Base-by-base conservation (phyloP, 2,888 invertebrate genomes). In the Enoplolaimus lenunculus region DNA sequence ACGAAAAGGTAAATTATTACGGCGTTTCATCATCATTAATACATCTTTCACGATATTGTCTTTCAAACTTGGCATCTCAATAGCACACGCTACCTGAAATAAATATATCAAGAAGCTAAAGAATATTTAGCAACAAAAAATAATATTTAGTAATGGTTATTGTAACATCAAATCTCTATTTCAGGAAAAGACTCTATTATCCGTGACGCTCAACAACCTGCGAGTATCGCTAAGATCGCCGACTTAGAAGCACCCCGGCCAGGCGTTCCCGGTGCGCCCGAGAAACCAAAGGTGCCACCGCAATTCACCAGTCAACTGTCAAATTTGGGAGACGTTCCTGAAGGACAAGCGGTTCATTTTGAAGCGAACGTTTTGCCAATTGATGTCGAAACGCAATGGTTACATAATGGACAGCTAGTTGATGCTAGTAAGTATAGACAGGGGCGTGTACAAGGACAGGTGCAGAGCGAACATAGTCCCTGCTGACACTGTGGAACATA, bases 311-410 rank as follows among this genome's bases (percentile, higher is more conserved):
- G 57, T 1, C 30, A 72, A 29, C 34, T 72, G 66, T 2, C 31
- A 73, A 71, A 57, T 34, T 74, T 76, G 3, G 75, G 76, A 59
- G 75, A 75, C 2, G 70, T 77, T n/a, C 68, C 72, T 30, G 93
- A 93, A 85, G 88, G 89, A 68, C 89, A 88, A 71, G 88, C 91
- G 1, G 88, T 89, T 76, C 93, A 93, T 83, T 93, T 93, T 77
- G 93, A 93, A 78, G 92, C 92, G 78, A 87, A 91, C 34, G 90
- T 93, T 3, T 92, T 93, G 80, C 93, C 93, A 1, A 88, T 89
- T 1, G 89, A 90, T 71, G 93, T 93, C 82, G 86, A 91, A 21
- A 86, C 88, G 0, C 92, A 92, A 80, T 93, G 93, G 93, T 93
- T 89, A 87, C 88, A 89, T 78, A 93, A 93, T 80, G 93, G 93